Evolutionary conservation across 2,888 invertebrate species (phyloP).

Genomic region (Andrena fulva): DNA sequence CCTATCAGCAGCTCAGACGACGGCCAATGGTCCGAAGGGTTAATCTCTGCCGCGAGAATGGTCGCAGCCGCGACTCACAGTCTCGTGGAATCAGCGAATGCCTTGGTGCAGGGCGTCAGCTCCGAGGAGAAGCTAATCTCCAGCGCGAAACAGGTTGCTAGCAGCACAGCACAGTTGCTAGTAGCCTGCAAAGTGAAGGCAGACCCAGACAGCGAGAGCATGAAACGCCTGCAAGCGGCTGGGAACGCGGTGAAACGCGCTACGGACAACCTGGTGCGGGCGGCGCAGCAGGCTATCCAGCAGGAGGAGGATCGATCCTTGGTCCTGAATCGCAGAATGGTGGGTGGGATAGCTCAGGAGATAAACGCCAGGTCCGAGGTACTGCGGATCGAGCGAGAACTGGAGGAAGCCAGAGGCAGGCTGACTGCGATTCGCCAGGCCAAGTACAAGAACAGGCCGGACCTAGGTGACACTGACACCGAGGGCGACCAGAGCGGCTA

Average conservation of each 20-base stretch:
- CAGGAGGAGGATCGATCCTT: constrained; percentile 96
- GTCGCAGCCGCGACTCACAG: constrained; percentile 99
- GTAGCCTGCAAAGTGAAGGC: constrained; percentile 99
- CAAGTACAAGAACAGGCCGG: constrained; percentile 92
- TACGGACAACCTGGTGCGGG: constrained; percentile 98
- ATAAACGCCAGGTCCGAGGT: constrained; percentile 96
- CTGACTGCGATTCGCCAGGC: constrained; percentile 97
- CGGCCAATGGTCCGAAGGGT: constrained; percentile 99
- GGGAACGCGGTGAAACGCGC: constrained; percentile 99
- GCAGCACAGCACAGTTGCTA: constrained; percentile 97
- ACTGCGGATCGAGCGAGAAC: constrained; percentile 96
- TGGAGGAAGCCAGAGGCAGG: constrained; percentile 96
- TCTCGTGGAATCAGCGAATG: constrained; percentile 98
- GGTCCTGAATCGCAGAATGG: constrained; percentile 96
- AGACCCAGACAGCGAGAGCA: constrained; percentile 97
- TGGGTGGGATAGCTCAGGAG: constrained; percentile 98
- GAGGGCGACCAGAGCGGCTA: constrained; percentile 86
- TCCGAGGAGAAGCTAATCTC: constrained; percentile 98
- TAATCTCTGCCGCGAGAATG: constrained; percentile 96
- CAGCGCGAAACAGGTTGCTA: constrained; percentile 98
- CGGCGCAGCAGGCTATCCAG: constrained; percentile 96
- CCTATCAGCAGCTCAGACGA: constrained; percentile 96
- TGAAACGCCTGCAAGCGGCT: constrained; percentile 95
- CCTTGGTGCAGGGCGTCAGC: constrained; percentile 95
- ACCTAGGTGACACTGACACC: constrained; percentile 87